phyloP scores from a whole-genome alignment of 2,797 vertebrate genomes.

The Neosalanx taihuensis region DNA sequence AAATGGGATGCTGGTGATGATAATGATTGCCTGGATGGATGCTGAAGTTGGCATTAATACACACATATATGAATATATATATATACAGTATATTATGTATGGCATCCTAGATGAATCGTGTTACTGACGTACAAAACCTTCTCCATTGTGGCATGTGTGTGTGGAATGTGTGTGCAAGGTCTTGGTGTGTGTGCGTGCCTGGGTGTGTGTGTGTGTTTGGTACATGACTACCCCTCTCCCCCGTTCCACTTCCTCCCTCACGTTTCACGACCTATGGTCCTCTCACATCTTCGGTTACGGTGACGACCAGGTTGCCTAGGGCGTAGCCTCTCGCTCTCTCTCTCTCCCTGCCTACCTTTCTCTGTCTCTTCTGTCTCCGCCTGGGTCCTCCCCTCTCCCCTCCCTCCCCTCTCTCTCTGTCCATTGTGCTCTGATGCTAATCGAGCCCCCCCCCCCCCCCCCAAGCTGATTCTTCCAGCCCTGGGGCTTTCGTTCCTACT shows the following conservation, averaged over 20 bases:
- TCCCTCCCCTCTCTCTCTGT: not conserved
- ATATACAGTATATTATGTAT: too few relatives aligned
- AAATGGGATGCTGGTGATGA: too few relatives aligned
- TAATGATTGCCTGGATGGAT: too few relatives aligned
- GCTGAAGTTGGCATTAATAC: too few relatives aligned
- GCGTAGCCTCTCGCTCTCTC: constrained; percentile 25
- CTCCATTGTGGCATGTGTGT: not conserved
- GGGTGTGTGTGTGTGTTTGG: constrained; percentile 29
- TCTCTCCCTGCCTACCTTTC: not conserved
- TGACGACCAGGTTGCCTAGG: constrained; percentile 57
- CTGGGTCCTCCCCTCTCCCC: not conserved
- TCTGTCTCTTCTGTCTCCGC: not conserved
- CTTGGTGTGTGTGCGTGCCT: constrained; percentile 7
- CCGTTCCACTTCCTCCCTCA: too few relatives aligned
- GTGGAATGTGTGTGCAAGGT: not conserved
- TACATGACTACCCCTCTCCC: constrained; percentile 59
- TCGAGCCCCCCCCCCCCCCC: constrained; percentile 36
- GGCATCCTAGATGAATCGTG: too few relatives aligned
- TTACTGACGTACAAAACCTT: too few relatives aligned
- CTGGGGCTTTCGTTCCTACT: constrained; percentile 43
- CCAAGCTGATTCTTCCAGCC: constrained; percentile 52
- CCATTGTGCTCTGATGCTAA: constrained; percentile 39
- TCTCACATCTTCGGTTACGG: constrained; percentile 61
- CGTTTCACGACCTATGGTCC: constrained; percentile 71
- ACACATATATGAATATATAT: too few relatives aligned